phyloP scores from a whole-genome alignment of 92 coral and sea anemone genomes.

The Porites divaricata region DNA sequence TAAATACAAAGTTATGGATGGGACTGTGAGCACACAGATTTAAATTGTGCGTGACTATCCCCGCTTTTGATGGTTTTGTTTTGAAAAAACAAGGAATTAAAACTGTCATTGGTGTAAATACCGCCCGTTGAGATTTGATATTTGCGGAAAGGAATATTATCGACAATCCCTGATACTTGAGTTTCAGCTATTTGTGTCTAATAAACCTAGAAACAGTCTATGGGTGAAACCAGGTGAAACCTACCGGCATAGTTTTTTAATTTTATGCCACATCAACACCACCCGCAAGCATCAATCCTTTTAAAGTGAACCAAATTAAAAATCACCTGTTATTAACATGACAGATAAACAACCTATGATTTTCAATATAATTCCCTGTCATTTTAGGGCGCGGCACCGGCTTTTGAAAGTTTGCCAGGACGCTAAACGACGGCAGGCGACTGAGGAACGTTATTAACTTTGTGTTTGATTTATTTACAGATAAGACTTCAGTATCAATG shows the following conservation, averaged over 20 bases:
- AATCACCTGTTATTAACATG: conserved; percentile 16
- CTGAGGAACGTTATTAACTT: not conserved
- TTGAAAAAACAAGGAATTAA: not conserved
- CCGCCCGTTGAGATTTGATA: not conserved
- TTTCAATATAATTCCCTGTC: not conserved
- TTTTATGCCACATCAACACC: not conserved
- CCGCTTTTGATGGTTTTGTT: not conserved
- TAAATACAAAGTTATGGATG: no score
- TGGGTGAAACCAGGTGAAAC: not conserved
- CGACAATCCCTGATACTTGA: not conserved
- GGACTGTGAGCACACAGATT: no score
- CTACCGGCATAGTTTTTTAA: not conserved
- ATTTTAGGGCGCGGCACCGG: not conserved
- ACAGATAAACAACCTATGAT: conserved; percentile 10
- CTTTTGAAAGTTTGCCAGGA: conserved; percentile 18
- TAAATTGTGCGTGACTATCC: not conserved
- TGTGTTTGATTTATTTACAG: not conserved
- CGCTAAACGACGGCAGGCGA: not conserved
- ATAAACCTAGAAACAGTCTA: not conserved
- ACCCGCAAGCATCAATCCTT: not conserved
- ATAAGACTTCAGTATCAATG: not conserved
- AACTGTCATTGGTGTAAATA: not conserved
- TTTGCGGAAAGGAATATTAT: not conserved
- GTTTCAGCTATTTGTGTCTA: not conserved
- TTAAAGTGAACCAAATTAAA: not conserved